Base-by-base conservation (phyloP, 37 sponge, comb jelly and placozoan species). In the Mnemiopsis leidyi region DNA sequence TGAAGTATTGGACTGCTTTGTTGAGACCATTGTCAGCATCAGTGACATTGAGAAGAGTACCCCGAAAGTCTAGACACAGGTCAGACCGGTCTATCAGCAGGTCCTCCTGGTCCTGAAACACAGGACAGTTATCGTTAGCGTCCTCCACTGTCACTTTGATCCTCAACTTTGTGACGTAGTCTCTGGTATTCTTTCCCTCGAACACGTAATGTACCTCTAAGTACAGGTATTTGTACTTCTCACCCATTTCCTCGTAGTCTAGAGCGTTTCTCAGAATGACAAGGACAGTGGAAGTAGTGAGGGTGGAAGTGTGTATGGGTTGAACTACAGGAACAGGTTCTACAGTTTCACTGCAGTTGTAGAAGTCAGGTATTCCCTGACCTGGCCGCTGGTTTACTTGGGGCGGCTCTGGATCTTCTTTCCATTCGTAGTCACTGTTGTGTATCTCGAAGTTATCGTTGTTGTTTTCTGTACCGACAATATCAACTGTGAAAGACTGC, bases 101-200 rank as follows among this genome's bases (percentile, higher is more conserved):
- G 0, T 85, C 90, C 2, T n/a, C 29, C 0, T 21, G 61, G 36
- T 85, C 90, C 5, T 23, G 29, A 85, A 85, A 85, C 9, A 39
- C 48, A 21, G 90, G 90, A 28, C 90, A 85, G 90, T 85, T 85
- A 28, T 85, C 90, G 39, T 85, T 85, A 5, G 90, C 61, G 39
- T 85, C 90, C 25, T 32, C n/a, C 36, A 85, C 36, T 7, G 9
- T 40, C 21, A 85, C 39, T 61, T 25, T 85, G 21, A 85, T 38
- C 61, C 90, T 85, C 48, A 85, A 39, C 1, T 37, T 3, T 39
- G 9, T 38, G 39, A 16, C 20, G 0, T 39, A 3, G 48, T 5
- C 36, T 13, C 79, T 1, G 1, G 23, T 37, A 39, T 26, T 25
- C 26, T 18, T 29, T 25, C n/a, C 32, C 16, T 85, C 61, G 25